Evolutionary conservation across 35 echinoderm and acorn worm species (phyloP), one percentile per base, ranked within the genome.

Genomic region (Diadema setosum): DNA sequence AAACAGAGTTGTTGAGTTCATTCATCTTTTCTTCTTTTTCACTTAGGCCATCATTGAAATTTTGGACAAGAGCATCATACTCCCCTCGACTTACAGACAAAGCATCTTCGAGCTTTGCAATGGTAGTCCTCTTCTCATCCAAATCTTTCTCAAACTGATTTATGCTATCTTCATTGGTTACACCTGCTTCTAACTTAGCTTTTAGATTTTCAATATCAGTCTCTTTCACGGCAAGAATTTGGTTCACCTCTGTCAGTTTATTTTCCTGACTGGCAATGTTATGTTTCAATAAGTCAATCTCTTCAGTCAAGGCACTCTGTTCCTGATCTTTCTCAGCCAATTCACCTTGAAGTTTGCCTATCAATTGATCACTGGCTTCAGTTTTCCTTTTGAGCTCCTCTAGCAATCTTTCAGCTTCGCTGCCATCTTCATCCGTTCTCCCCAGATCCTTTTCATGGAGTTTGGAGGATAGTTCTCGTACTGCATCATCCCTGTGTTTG

Each of bases 71-170:
- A 23, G 49, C 37, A 0, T 42, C 60, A 45, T 83, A 58, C 30
- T 63, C 27, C 63, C 21, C 23, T 46, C 56, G 78, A 48, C 49
- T 69, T 15, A 21, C 30, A 2, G 83, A 76, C 3, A 89, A 25
- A 52, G 88, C 85, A 44, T 83, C 45, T 84, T 82, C 83, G 5
- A 94, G 59, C 37, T 94, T 75, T n/a, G 46, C 74, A 5, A 94
- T 76, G 80, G 70, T 81, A 46, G 65, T 20, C 67, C 58, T 82
- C 69, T 90, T 90, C 35, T 81, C 69, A 75, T 76, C 17, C 33
- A 80, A 42, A 11, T 85, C 87, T 82, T 75, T 65, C 31, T 41
- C 64, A 36, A 70, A 45, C 43, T 74, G 20, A 12, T 11, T 45
- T 15, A 70, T 21, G 30, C 35, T 45, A 43, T 23, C 45, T 15